Conservation (phyloP, 2,113 vertebrate genomes). For the Zingel zingel region DNA sequence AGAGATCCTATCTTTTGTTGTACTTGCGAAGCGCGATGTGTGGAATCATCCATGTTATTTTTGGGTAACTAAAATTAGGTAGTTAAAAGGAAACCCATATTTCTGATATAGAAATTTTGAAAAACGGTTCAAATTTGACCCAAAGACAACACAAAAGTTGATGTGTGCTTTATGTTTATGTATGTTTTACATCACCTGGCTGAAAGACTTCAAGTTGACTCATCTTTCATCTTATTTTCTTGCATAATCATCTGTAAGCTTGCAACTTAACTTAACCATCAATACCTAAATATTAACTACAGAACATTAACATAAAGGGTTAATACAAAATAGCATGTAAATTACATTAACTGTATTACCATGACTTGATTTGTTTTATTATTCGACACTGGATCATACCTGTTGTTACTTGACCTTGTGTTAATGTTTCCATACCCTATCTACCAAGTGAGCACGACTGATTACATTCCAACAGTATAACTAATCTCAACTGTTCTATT, state of each 20-base stretch:
- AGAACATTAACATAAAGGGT: neutral
- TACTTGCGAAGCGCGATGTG: too few species aligned
- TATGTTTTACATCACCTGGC: neutral
- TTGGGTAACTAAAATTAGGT: too few species aligned
- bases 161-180: neutral
- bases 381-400: neutral
- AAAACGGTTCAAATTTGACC: too few species aligned
- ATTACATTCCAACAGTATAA: neutral
- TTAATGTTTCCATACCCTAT: neutral
- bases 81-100: too few species aligned
- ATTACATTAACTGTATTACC: neutral
- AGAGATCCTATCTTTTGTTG: too few species aligned
- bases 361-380: neutral
- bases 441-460: neutral
- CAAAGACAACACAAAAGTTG: neutral
- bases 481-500: neutral
- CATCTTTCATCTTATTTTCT: neutral
- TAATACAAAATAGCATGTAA: neutral
- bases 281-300: slow-evolving; percentile 21
- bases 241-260: slow-evolving; percentile 13
- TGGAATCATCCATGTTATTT: too few species aligned
- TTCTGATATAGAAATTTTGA: too few species aligned
- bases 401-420: neutral
- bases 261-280: neutral
- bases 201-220: neutral